phyloP scores from a whole-genome alignment of 2,888 invertebrate genomes.

The Perizoma affinitatum region DNA sequence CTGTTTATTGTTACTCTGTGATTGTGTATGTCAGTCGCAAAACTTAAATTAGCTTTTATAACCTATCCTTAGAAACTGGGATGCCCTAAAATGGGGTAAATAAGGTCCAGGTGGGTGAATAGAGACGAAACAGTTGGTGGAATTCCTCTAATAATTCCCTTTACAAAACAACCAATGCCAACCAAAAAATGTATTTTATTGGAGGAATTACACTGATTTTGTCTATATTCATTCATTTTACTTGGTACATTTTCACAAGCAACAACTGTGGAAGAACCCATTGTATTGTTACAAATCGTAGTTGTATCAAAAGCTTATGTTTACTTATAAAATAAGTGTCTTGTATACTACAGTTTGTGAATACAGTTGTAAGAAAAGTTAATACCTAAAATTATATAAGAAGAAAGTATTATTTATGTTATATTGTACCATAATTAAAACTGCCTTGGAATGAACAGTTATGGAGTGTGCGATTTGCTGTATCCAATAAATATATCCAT shows the following conservation, averaged over 20 bases:
- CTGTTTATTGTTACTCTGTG: conserved; percentile 24
- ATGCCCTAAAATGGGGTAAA: conserved; percentile 9
- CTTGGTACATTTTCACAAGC: conserved; percentile 11
- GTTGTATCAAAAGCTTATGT: too few species aligned
- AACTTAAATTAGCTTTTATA: conserved; percentile 59
- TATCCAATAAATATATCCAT: conserved; percentile 7
- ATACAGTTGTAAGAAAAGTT: conserved; percentile 23
- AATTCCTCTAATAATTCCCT: too few species aligned
- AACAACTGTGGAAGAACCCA: too few species aligned
- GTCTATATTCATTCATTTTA: too few species aligned
- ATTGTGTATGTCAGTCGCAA: conserved; percentile 46
- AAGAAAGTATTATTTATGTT: conserved; percentile 64
- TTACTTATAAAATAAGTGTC: conserved; percentile 7
- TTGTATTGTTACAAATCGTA: neutral
- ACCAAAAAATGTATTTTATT: too few species aligned
- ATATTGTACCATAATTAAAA: conserved; percentile 46
- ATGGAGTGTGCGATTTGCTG: conserved; percentile 25
- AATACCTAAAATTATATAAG: conserved; percentile 47
- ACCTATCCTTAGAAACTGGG: conserved; percentile 49
- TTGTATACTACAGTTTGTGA: conserved; percentile 11
- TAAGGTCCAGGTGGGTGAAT: too few species aligned
- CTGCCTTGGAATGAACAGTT: conserved; percentile 45
- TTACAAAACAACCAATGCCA: too few species aligned
- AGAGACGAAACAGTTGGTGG: too few species aligned
- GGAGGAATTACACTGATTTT: too few species aligned